Conservation (phyloP, 1,140 invertebrate genomes). For the Neomicropteryx cornuta region DNA sequence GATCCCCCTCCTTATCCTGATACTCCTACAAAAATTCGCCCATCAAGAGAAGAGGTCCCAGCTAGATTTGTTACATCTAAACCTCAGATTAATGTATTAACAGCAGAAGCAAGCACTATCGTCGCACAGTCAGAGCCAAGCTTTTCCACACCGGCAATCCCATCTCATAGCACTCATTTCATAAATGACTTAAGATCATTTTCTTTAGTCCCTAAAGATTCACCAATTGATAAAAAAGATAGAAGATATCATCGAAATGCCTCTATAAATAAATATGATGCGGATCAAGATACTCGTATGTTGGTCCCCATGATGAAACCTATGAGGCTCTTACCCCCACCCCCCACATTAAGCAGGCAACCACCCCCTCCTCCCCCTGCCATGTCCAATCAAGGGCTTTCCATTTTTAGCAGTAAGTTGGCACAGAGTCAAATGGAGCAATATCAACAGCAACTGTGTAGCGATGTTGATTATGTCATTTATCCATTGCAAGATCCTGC, state of each 20-base stretch:
- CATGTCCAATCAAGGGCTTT: constrained; percentile 44
- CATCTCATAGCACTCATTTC: too few relatives aligned
- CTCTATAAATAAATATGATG: too few relatives aligned
- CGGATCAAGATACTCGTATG: constrained; percentile 37
- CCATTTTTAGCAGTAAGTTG: constrained; percentile 54
- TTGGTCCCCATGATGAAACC: constrained; percentile 48
- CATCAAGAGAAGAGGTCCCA: constrained; percentile 46
- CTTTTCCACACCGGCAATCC: constrained; percentile 35
- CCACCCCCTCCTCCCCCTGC: constrained; percentile 44
- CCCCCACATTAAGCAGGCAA: constrained; percentile 38
- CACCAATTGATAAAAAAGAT: too few relatives aligned
- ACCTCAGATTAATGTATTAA: constrained; percentile 54
- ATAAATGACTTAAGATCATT: too few relatives aligned
- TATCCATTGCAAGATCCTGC: constrained; percentile 81
- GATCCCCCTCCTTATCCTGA: constrained; percentile 47
- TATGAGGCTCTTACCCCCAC: constrained; percentile 39
- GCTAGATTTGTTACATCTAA: constrained; percentile 55
- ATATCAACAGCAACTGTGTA: constrained; percentile 77
- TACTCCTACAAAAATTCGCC: constrained; percentile 22
- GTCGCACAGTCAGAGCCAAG: constrained; percentile 37
- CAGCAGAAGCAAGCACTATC: constrained; percentile 49
- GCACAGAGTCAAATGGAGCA: constrained; percentile 69
- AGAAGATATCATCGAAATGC: too few relatives aligned
- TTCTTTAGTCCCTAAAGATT: too few relatives aligned
- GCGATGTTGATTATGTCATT: constrained; percentile 82